phyloP scores from a whole-genome alignment of 2,888 invertebrate genomes.

The Caenorhabditis imperialis region DNA sequence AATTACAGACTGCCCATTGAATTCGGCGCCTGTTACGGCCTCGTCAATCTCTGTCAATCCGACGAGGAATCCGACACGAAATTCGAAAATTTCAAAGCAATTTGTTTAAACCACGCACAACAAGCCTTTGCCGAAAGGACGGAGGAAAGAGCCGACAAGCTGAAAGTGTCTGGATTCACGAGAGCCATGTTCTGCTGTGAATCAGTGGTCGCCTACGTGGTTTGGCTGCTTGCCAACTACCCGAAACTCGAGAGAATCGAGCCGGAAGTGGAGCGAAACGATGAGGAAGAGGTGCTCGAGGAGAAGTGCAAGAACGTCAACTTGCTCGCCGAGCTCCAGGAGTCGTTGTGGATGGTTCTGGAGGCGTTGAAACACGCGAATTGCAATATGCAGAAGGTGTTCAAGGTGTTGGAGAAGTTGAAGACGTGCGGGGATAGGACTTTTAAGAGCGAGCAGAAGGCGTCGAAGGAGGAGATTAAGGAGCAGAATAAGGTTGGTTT shows the following conservation, averaged over 20 bases:
- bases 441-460: background rate
- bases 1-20: constrained; percentile 42
- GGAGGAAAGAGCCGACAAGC: constrained; percentile 9
- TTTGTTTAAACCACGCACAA: constrained; percentile 15
- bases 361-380: constrained; percentile 20
- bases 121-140: constrained; percentile 18
- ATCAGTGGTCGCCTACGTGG: constrained; percentile 39
- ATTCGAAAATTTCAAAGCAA: constrained; percentile 17
- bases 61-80: constrained; percentile 40
- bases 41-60: constrained; percentile 20
- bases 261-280: constrained; percentile 8
- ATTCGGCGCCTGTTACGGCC: constrained; percentile 44
- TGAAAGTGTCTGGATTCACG: constrained; percentile 3
- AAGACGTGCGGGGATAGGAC: constrained; percentile 41
- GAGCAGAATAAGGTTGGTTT: constrained; percentile 38
- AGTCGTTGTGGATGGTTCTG: constrained; percentile 58
- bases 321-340: constrained; percentile 34
- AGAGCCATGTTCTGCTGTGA: constrained; percentile 31
- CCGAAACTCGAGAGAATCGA: constrained; percentile 7
- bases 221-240: constrained; percentile 41
- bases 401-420: constrained; percentile 40
- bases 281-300: constrained; percentile 16
- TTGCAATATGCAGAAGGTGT: constrained; percentile 50
- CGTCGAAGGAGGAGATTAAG: background rate
- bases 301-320: constrained; percentile 13